Evolutionary conservation across 2,113 vertebrate species (phyloP), one percentile per base, ranked within the genome.

Genomic region (Dasyprocta punctata): DNA sequence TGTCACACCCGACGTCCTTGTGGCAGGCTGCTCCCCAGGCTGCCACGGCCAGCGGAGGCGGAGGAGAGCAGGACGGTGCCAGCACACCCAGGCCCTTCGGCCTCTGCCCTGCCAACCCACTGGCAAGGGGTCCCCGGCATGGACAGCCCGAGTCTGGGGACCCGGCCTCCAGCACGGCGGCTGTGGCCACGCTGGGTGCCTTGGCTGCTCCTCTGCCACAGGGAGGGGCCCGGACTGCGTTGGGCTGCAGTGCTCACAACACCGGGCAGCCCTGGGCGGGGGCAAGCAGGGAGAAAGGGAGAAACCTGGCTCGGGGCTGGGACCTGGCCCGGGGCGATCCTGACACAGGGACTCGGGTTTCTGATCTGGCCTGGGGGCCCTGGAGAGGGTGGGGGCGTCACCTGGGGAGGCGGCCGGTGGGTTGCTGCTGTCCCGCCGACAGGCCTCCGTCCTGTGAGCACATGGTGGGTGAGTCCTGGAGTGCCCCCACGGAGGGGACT

Each of bases 381-480:
- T 6, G 4, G 19, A 4, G 13, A 28, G 26, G 8, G 3, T 6
- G 30, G 33, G 82, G 11, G 33, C 1, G 0, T 86, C 49, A 97
- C 97, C 97, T 90, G 93, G 60, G 20, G 61, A 26, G 36, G n/a
- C 0, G 1, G 90, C 47, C 4, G 0, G 30, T 26, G 0, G 86
- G 47, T 9, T 33, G 75, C 75, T 78, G 75, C 28, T 49, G 14
- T 60, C n/a, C 65, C 77, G 95, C 22, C 0, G 17, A n/a, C 26
- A 54, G 78, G 75, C 22, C 63, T 85, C 61, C 1, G 1, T n/a
- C 92, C 97, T 98, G 94, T 4, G 95, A 96, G 49, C 56, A 91
- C 61, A 63, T 2, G 0, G 5, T 0, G 26, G 61, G 38, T 0
- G 20, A 41, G 54, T 26, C 14, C 17, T 8, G 24, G 36, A 22